Conservation (phyloP, 2,888 invertebrate genomes). For the Limulus polyphemus region DNA sequence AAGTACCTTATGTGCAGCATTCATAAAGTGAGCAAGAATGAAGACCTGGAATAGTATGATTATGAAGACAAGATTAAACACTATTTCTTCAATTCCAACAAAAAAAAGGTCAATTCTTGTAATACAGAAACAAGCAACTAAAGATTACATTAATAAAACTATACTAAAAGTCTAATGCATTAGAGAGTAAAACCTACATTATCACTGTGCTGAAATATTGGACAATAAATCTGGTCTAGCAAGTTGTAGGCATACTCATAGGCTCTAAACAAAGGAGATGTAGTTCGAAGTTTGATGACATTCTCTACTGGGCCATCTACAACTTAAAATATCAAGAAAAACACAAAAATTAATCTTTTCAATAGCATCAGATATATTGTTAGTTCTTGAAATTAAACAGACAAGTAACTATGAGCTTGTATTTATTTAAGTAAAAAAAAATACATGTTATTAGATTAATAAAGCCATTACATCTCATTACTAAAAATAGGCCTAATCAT, state of each 20-base stretch:
- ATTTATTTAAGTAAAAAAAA: no score
- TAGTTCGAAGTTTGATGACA: conserved; percentile 58
- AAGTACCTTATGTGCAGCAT: no score
- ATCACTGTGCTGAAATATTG: conserved; percentile 67
- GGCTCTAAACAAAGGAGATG: conserved; percentile 61
- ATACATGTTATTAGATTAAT: no score
- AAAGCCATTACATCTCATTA: no score
- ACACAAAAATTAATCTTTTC: conserved; percentile 1
- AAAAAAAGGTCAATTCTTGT: no score
- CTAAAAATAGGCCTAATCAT: no score
- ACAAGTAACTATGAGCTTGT: no score
- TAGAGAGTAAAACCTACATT: conserved; percentile 26
- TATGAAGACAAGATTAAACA: no score
- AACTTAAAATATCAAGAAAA: conserved; percentile 34
- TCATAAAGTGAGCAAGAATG: no score
- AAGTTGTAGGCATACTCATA: conserved; percentile 62
- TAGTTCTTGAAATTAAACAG: no score
- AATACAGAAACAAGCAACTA: neutral
- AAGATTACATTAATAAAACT: conserved; percentile 4
- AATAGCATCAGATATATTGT: neutral
- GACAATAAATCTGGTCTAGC: conserved; percentile 58
- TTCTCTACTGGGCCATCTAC: conserved; percentile 50
- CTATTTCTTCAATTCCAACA: no score
- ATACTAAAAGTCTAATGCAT: neutral
- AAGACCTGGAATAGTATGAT: no score